Base-by-base conservation (phyloP, 2,797 vertebrate genomes). In the Mus spretus region DNA sequence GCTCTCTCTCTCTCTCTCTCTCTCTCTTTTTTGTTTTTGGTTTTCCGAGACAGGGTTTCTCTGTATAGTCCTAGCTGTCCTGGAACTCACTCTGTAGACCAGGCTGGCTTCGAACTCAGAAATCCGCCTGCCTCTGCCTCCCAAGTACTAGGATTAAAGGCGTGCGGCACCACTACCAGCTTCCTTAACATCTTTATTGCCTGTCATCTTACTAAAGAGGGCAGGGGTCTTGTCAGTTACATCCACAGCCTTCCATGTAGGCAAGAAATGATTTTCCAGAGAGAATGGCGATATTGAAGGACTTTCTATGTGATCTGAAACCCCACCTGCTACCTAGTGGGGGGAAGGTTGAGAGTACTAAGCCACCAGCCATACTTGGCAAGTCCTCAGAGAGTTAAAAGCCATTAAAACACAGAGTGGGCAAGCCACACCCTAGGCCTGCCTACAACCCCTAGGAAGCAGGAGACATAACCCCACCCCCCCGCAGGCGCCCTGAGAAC, bases 401-500 rank as follows among this genome's bases (percentile, higher is more conserved):
- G 37, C 63, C 63, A 37, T 47, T n/a, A 44, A 44, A 44, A 44
- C 44, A 44, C 19, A 1, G 50, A 8, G 53, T 0, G 22, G 22
- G 26, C 31, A 26, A 90, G 81, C 89, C 92, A 79, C 17, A 3
- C 89, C 87, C 90, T 31, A 22, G 87, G 40, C 61, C 75, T 40
- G 3, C 72, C 72, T 11, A 55, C 81, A 96, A 84, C 88, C 78
- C 84, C 1, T 7, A 86, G 75, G 74, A 95, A 92, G 8, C n/a
- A 63, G 40, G 37, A 88, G 44, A 63, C 86, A 77, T 2, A 55
- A 50, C n/a, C 59, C n/a, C 81, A 40, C 37, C 78, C 79, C 83
- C n/a, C 81, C n/a, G n/a, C n/a, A n/a, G n/a, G 67, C 93, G 67
- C 91, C 44, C 72, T 14, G 14, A 15, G 4, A 80, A 96, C 84